Evolutionary conservation across 2,113 vertebrate genomes (phyloP).

Genomic region (Capreolus pygargus): DNA sequence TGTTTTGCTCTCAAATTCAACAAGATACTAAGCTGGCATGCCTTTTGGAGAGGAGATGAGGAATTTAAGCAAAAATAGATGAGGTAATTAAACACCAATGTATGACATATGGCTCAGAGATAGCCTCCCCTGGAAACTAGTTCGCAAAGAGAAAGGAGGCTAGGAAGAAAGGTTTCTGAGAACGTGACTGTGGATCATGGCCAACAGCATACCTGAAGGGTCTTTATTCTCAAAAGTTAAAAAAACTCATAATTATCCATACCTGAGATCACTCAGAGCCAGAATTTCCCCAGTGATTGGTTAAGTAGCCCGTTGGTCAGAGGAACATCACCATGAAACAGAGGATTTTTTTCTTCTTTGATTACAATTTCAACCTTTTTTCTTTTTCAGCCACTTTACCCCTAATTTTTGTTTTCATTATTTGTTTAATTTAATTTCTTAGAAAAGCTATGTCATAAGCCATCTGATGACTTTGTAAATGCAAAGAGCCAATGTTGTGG

Average conservation of each 20-base stretch:
- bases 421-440: constrained; percentile 86
- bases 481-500: constrained; percentile 86
- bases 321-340: neutral
- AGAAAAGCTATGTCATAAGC: constrained; percentile 86
- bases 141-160: neutral
- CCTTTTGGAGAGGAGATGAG: neutral
- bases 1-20: neutral
- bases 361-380: constrained; percentile 16
- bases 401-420: constrained; percentile 79
- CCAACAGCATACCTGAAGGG: neutral
- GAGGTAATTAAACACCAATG: constrained; percentile 34
- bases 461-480: constrained; percentile 90
- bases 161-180: neutral
- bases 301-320: neutral
- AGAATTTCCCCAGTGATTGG: neutral
- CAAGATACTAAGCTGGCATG: neutral
- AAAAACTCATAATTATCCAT: neutral
- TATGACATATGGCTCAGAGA: neutral
- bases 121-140: neutral
- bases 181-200: neutral
- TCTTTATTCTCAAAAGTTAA: constrained; percentile 22
- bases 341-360: neutral
- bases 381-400: constrained; percentile 30
- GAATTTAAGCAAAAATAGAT: constrained; percentile 20
- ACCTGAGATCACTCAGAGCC: neutral